Conservation (phyloP, 2,113 vertebrate genomes). For the Theropithecus gelada region DNA sequence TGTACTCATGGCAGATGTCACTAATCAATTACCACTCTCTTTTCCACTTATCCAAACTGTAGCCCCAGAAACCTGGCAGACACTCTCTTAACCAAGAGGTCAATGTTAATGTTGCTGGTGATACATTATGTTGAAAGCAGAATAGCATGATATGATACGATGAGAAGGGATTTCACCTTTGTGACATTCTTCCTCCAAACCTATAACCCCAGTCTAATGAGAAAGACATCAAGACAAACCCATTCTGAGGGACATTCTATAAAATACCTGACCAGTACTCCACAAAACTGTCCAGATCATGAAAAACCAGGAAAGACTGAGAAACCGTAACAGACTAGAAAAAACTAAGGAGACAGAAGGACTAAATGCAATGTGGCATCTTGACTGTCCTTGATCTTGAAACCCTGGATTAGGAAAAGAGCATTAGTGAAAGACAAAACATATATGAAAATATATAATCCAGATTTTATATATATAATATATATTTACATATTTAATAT, state of each 20-base stretch:
- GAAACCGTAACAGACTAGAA: background rate
- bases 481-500: no score
- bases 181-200: background rate
- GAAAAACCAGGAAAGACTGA: background rate
- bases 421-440: background rate
- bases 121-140: background rate
- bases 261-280: background rate
- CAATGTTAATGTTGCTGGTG: background rate
- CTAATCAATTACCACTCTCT: background rate
- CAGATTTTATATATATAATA: no score
- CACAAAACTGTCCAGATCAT: background rate
- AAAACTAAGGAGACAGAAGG: background rate
- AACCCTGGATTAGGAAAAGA: background rate
- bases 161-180: background rate
- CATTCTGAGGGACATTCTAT: background rate
- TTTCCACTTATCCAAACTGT: conserved; percentile 11
- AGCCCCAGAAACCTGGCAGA: background rate
- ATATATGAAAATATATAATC: background rate
- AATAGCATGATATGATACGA: background rate
- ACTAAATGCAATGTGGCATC: background rate
- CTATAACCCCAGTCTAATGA: background rate
- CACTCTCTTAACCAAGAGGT: background rate
- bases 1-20: background rate
- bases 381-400: background rate
- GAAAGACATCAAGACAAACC: background rate